Evolutionary conservation across 2,113 vertebrate species (phyloP), one percentile per base, ranked within the genome.

Genomic region (Myrmecobius fasciatus): DNA sequence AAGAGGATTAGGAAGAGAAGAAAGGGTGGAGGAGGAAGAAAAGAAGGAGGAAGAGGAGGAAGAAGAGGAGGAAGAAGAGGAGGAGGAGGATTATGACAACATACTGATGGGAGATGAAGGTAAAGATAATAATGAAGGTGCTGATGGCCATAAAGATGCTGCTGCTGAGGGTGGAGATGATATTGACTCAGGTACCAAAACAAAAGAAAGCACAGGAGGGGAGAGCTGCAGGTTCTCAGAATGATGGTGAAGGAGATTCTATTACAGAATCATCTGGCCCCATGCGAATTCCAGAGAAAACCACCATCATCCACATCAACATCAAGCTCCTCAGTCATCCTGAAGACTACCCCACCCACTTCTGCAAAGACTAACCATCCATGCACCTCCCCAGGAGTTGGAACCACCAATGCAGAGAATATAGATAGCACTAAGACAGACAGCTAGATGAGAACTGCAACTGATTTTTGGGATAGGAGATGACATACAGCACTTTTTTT

Each of bases 51-150:
- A 99, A 36, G 99, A 99, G 93, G 98, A 99, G 88, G 99, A 99
- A 0, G 99, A 99, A 0, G 99, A 99, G 0, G 99, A 99, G 0
- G 99, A 99, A 0, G 52, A 52, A 14, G 99, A 99, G 25, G 99
- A 99, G 36, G 99, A 99, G 89, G 99, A 52, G 52, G 12, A 52
- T 3, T 99, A 99, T 25, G 99, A 99, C 31, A 99, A 99, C 89
- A 99, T 98, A 0, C 99, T 99, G 4, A 99, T 99, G 98, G 99
- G 98, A 83, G 99, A 99, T 25, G 99, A 99, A 97, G 99, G 99
- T 54, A 99, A 99, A 46, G 99, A 99, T 47, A 99, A 99, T 89
- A 99, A 99, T 3, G 99, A 99, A 94, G 99, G 99, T 67, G 99
- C 99, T 46, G 99, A 99, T 89, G 99, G 98, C 0, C 99, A 99